Evolutionary conservation across 2,797 vertebrate genomes (phyloP), one percentile per base, ranked within the genome.

Genomic region (Cygnus olor): DNA sequence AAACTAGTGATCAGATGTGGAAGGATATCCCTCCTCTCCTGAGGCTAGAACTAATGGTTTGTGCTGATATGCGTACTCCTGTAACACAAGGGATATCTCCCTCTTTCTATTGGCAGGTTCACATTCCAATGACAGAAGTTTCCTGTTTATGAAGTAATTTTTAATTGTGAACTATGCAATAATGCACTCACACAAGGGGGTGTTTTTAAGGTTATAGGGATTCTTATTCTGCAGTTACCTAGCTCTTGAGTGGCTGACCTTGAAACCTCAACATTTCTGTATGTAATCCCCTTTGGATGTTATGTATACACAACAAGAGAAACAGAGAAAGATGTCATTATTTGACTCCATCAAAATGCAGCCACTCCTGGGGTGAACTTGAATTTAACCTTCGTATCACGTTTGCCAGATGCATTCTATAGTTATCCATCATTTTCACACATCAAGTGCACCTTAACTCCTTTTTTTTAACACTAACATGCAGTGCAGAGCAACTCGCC

Each of bases 401-500:
- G 70, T 79, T 92, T 94, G 13, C 84, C 81, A 92, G 57, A 70
- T 93, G 20, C 30, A 42, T 89, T 85, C 53, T 38, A 42, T 36
- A 73, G 68, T 79, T 87, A 85, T 80, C 94, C 13, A 69, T 85
- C 11, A 89, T 88, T 91, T 93, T 94, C 61, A 89, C 1, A 7
- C n/a, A 68, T 78, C n/a, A 82, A 87, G 9, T 78, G 34, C 45
- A 72, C 73, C 81, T 92, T 58, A 63, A 40, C 42, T 93, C 49
- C 63, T 87, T 65, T 73, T 28, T 78, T 85, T 82, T 87, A 88
- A 89, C 71, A 69, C 63, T 74, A 73, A 92, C 95, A 85, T 78
- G 32, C 32, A 71, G 22, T 25, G 22, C 47, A 49, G 60, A 90
- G 34, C 45, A 89, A 44, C 88, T 90, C 21, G n/a, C 11, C 56